A percentile compares a stretch with the other conserved stretches of the same genome.
phyloP scores from a whole-genome alignment of 2,888 invertebrate genomes.

The Flexamia atlantica region DNA sequence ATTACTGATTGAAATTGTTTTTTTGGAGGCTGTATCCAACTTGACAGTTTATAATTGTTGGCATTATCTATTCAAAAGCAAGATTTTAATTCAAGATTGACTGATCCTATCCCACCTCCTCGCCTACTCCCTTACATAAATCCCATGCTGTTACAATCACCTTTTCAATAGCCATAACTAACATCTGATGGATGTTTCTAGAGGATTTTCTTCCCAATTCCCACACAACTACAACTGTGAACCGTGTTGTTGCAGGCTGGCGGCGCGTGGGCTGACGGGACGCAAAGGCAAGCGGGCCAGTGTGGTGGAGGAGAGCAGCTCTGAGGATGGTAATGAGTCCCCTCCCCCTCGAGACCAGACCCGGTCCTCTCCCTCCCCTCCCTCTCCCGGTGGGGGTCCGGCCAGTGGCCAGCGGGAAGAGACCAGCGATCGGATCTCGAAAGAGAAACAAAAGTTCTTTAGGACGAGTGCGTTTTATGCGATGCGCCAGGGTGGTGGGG shows the following conservation, averaged over 20 bases:
- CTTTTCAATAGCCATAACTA: no score
- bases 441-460: constrained; percentile 93
- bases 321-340: constrained; percentile 72
- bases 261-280: constrained; percentile 68
- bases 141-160: no score
- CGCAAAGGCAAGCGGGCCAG: constrained; percentile 68
- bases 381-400: constrained; percentile 70
- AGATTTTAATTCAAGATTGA: no score
- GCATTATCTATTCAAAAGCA: no score
- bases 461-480: constrained; percentile 88
- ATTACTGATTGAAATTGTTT: no score
- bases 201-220: no score
- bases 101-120: no score
- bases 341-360: constrained; percentile 66
- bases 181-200: no score
- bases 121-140: no score
- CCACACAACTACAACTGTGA: no score
- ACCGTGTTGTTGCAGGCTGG: constrained; percentile 69
- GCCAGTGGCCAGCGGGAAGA: constrained; percentile 76
- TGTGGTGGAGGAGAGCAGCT: constrained; percentile 70
- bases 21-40: no score
- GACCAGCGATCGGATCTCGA: constrained; percentile 87
- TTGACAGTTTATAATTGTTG: no score
- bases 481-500: constrained; percentile 71
- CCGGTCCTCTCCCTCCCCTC: constrained; percentile 67